These are phyloP conservation scores for Dicranocentrus wangi DNA, from an alignment of 2,888 invertebrate species.

Conservation along the genomic window DNA sequence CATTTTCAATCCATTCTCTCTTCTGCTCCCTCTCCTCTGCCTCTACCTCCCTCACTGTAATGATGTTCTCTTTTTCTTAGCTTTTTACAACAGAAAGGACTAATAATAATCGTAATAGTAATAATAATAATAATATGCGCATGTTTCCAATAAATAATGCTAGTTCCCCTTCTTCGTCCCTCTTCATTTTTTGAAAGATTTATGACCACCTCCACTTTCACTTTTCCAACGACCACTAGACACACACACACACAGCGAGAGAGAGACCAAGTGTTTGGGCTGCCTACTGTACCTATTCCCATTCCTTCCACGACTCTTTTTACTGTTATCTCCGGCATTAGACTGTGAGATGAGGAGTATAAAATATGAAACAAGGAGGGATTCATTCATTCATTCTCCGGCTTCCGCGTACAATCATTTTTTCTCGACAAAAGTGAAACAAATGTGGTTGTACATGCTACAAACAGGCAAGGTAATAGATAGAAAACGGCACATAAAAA, in stretches of 20 bases:
- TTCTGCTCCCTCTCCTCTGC: too few relatives aligned
- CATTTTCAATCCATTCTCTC: slow-evolving; percentile 23
- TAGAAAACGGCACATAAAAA: slow-evolving; percentile 46
- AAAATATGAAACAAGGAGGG: slow-evolving; percentile 30
- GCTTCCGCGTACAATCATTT: not conserved
- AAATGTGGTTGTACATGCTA: slow-evolving; percentile 33
- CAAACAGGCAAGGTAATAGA: slow-evolving; percentile 23
- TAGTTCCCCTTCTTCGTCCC: slow-evolving; percentile 43
- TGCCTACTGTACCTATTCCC: slow-evolving; percentile 31
- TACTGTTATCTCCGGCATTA: slow-evolving; percentile 31
- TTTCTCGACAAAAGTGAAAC: slow-evolving; percentile 34
- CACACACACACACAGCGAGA: too few relatives aligned
- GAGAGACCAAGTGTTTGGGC: slow-evolving; percentile 13
- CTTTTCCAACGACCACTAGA: slow-evolving; percentile 17
- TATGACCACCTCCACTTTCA: slow-evolving; percentile 60
- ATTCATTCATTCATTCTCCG: slow-evolving; percentile 10
- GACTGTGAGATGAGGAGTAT: slow-evolving; percentile 30
- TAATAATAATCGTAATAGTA: slow-evolving; percentile 35
- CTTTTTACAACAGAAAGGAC: not conserved
- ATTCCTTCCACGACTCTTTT: slow-evolving; percentile 23
- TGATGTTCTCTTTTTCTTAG: not conserved
- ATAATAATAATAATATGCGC: slow-evolving; percentile 54
- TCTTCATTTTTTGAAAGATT: slow-evolving; percentile 66
- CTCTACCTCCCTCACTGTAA: too few relatives aligned
- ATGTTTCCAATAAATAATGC: slow-evolving; percentile 68